Evolutionary conservation across 2,797 vertebrate species (phyloP), one percentile per base, ranked within the genome.

Genomic region (Hapalemur alaotrensis): DNA sequence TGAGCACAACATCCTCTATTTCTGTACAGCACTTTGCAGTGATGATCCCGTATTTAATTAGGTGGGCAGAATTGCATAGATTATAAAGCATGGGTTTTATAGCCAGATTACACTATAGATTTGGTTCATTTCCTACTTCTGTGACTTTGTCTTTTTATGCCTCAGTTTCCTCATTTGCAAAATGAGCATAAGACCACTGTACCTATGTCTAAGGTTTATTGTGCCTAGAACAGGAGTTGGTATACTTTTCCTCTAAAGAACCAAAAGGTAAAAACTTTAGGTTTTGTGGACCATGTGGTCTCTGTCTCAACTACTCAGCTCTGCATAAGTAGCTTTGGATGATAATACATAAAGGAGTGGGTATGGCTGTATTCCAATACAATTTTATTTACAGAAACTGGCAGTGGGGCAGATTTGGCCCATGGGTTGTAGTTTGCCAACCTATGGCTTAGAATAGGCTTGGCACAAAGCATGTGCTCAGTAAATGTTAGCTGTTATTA

Each of bases 371-470:
- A 8, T 73, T 57, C 59, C 78, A 87, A 81, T 50, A 30, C 46
- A 75, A 75, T n/a, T 67, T 75, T 43, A 50, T 69, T 57, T 59
- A 76, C 22, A 41, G 41, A 87, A 87, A 87, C 48, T 75, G 48
- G n/a, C 4, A 4, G 7, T 57, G 5, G 61, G 41, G n/a, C 50
- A 78, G 28, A 41, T 48, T 46, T 50, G 72, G 50, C 10, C 17
- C 28, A 52, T 5, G 15, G 38, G 35, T 48, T 0, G 0, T 17
- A 46, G 20, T 81, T 88, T n/a, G 28, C 41, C 67, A 43, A 22
- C 11, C 8, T 20, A 61, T 57, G 22, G 28, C 50, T 84, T 78
- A 35, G 59, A 32, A 43, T 35, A 69, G 61, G 15, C 20, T 76
- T 70, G 43, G 22, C 72, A 50, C 18, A 89, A 52, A 95, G 22